Percentiles rank a stretch among this genome's conserved stretches.
Evolutionary conservation across 2,113 vertebrate species (phyloP).

Genomic region (Tetrax tetrax): DNA sequence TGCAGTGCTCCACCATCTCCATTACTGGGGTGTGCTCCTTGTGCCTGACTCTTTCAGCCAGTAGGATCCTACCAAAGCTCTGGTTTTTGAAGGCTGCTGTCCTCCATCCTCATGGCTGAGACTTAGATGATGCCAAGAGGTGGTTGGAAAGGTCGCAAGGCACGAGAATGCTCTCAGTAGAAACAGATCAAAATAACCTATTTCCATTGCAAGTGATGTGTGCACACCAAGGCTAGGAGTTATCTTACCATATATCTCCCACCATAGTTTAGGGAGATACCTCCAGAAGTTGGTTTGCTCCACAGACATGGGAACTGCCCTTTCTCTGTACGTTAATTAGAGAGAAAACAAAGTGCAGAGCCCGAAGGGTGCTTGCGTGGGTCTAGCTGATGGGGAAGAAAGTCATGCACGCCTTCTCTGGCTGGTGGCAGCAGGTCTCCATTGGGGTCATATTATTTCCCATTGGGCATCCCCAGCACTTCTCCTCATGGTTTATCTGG

Average conservation of each 20-base stretch:
- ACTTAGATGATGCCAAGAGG: not conserved
- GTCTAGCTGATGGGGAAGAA: not conserved
- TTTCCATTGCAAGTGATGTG: not conserved
- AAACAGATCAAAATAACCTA: not conserved
- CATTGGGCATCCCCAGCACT: not conserved
- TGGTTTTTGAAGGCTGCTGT: not conserved
- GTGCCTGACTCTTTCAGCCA: not conserved
- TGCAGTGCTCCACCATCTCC: not conserved
- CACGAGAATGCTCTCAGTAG: not conserved
- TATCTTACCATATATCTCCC: not conserved
- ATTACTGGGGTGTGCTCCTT: not conserved
- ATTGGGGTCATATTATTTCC: not conserved
- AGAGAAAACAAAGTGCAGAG: not conserved
- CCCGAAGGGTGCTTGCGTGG: not conserved
- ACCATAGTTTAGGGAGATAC: not conserved
- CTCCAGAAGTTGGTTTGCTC: not conserved
- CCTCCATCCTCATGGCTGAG: not conserved
- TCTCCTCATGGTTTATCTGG: not conserved
- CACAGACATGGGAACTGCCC: not conserved
- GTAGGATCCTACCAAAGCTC: not conserved
- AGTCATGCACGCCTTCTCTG: not conserved
- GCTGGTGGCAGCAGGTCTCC: not conserved
- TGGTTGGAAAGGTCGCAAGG: not conserved
- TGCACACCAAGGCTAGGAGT: not conserved
- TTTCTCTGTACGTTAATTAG: not conserved